phyloP scores from a whole-genome alignment of 1,140 invertebrate genomes.

The Euglossa dilemma region DNA sequence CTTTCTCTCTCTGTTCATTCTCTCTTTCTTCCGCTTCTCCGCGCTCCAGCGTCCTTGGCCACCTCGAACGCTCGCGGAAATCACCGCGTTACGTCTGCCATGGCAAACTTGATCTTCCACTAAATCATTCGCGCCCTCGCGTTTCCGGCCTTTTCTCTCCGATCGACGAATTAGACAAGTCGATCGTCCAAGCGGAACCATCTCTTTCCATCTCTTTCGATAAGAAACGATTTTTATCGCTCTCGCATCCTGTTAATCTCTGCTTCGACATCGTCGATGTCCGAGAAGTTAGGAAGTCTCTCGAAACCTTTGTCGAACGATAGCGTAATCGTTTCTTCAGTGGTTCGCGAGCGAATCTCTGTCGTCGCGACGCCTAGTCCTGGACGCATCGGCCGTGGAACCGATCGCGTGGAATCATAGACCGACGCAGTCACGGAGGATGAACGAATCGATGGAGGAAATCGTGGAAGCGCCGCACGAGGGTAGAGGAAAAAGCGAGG shows the following conservation, averaged over 20 bases:
- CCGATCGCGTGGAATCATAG: neutral
- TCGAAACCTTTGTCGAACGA: no score
- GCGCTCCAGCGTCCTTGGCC: constrained; percentile 34
- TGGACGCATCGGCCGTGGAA: neutral
- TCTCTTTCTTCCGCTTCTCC: neutral
- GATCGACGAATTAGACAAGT: constrained; percentile 14
- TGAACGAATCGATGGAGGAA: constrained; percentile 16
- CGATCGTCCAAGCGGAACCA: neutral
- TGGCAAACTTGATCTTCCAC: constrained; percentile 42
- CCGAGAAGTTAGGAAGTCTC: no score
- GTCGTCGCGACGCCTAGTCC: neutral
- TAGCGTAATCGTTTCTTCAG: no score
- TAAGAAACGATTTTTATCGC: no score
- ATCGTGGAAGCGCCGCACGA: constrained; percentile 10
- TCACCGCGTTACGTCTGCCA: constrained; percentile 58
- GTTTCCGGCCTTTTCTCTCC: constrained; percentile 29
- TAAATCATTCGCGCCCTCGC: constrained; percentile 51
- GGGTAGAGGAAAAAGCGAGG: constrained; percentile 6
- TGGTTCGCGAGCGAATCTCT: no score
- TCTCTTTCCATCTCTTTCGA: neutral
- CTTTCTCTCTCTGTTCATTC: constrained; percentile 49
- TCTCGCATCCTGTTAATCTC: no score
- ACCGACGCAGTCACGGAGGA: neutral
- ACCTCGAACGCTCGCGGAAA: constrained; percentile 54
- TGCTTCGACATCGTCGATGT: no score